Evolutionary conservation across 1,140 invertebrate species (phyloP), one percentile per base, ranked within the genome.

Genomic region (Cotesia chilonis): DNA sequence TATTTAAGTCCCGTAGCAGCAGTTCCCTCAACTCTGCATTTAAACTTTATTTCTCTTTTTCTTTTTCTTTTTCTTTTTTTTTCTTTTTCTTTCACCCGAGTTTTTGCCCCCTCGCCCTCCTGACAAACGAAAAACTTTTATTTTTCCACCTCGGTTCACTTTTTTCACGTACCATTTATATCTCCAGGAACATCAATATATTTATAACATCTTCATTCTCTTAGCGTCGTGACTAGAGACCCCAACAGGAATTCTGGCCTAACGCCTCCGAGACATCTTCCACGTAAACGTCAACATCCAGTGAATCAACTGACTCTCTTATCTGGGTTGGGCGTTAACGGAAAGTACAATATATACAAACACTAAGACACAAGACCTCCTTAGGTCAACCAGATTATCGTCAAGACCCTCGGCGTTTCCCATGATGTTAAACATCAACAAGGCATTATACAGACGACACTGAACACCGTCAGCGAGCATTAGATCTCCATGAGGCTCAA

Each of bases 1-100:
- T 75, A 71, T 76, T 78, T 76, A 76, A 70, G 60, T 17, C 73
- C 76, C 75, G 63, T 38, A n/a, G 36, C 14, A 17, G 14, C 12
- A 36, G 5, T 10, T 36, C 10, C 17, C 41, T 47, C 41, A 47
- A 47, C 41, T 47, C 41, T 35, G 12, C 37, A 10, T 38, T 14
- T 64, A 64, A 38, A 37, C 61, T 41, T 64, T 61, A 35, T 36
- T 61, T 61, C 28, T 36, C 17, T 57, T 14, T 12, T 9, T 28
- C 3, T 60, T 36, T 60, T 35, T 36, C 9, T 28, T 28, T n/a
- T n/a, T n/a, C n/a, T n/a, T n/a, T n/a, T n/a, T n/a, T n/a, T n/a
- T n/a, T n/a, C n/a, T n/a, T n/a, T 60, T 60, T 60, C 59, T 55
- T 17, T n/a, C 17, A 14, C 17, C n/a, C 12, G 4, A n/a, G 17